Evolutionary conservation across 2,888 invertebrate species (phyloP).

Genomic region (Magallana nippona): DNA sequence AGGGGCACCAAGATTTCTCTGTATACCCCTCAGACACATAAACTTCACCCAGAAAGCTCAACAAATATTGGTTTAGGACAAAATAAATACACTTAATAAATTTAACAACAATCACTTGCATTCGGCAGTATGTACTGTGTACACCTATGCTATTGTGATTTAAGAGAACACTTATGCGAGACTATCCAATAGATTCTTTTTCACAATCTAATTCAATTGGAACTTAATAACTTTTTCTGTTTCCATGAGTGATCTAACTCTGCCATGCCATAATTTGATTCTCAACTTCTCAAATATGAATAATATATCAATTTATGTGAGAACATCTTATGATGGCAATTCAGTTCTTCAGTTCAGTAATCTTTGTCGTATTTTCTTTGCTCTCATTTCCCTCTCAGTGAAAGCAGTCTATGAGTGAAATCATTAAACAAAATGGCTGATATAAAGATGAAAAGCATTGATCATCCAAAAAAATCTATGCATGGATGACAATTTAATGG

Average conservation of each 20-base stretch:
- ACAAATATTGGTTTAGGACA: slow-evolving; percentile 18
- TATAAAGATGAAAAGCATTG: too few relatives aligned
- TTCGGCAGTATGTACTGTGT: neutral
- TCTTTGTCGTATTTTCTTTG: slow-evolving; percentile 4
- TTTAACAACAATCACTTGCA: slow-evolving; percentile 16
- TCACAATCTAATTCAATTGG: slow-evolving; percentile 12
- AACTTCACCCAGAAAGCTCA: neutral
- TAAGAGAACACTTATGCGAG: slow-evolving; percentile 13
- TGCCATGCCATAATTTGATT: neutral
- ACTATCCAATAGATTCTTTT: slow-evolving; percentile 3
- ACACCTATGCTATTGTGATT: slow-evolving; percentile 3
- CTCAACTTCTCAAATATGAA: slow-evolving; percentile 16
- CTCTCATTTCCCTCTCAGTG: neutral
- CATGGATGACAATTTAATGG: too few relatives aligned
- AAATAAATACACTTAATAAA: slow-evolving; percentile 23
- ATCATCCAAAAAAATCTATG: too few relatives aligned
- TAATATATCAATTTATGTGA: neutral
- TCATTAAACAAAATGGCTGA: too few relatives aligned
- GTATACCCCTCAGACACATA: neutral
- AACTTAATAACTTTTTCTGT: neutral
- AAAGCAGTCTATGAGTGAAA: too few relatives aligned
- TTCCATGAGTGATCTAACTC: neutral
- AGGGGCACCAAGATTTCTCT: neutral
- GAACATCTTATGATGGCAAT: neutral
- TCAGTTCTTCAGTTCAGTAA: neutral